Percentiles rank a stretch among this genome's conserved stretches.
Conservation (phyloP, 2,888 invertebrate genomes). For the Notocelia uddmanniana region DNA sequence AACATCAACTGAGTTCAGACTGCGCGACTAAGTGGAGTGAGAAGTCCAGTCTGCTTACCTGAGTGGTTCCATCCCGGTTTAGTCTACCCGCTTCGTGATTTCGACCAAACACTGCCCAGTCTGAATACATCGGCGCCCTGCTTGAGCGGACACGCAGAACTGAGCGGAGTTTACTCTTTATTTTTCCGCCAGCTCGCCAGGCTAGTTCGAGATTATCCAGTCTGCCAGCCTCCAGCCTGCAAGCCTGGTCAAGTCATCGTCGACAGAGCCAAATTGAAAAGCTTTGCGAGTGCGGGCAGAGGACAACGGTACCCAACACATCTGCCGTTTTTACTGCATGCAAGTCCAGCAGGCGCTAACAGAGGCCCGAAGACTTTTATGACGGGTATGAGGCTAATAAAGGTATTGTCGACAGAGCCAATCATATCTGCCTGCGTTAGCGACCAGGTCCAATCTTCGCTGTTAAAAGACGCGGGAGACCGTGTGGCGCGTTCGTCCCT, state of each 20-base stretch:
- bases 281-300: too few species aligned
- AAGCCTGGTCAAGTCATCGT: background rate
- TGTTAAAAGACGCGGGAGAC: too few species aligned
- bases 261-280: background rate
- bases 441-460: background rate
- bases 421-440: background rate
- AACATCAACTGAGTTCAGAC: background rate
- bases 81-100: background rate
- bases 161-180: background rate
- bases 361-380: background rate
- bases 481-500: background rate
- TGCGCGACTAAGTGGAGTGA: too few species aligned
- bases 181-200: background rate
- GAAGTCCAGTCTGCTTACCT: background rate
- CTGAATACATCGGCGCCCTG: background rate
- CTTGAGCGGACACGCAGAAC: background rate
- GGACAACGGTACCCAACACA: background rate
- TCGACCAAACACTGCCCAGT: background rate
- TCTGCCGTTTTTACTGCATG: background rate
- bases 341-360: background rate
- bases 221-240: background rate
- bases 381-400: background rate
- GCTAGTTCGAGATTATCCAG: background rate
- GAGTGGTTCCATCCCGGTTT: background rate
- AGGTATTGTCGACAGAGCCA: conserved; percentile 9